Conservation (phyloP, 2,888 invertebrate genomes). For the Meloe dianella region DNA sequence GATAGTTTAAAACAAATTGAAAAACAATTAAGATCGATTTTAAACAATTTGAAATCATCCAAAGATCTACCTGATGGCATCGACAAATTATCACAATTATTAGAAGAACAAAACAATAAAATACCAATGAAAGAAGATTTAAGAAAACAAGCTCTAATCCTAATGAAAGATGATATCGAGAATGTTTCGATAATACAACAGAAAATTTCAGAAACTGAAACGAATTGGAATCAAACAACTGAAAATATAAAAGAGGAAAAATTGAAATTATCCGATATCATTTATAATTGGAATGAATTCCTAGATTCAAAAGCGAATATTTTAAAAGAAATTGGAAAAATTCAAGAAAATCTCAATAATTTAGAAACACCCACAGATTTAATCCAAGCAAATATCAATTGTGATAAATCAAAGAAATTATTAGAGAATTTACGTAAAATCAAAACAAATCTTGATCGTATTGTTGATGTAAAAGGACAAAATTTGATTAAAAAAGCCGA, state of each 20-base stretch:
- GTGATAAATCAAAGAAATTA: constrained; percentile 78
- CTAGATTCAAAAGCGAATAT: constrained; percentile 75
- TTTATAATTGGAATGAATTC: constrained; percentile 76
- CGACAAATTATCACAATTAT: constrained; percentile 62
- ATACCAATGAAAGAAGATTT: constrained; percentile 72
- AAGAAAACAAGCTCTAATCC: constrained; percentile 77
- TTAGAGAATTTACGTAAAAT: constrained; percentile 77
- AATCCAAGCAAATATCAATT: constrained; percentile 71
- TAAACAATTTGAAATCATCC: constrained; percentile 61
- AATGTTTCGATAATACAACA: constrained; percentile 83
- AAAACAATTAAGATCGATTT: constrained; percentile 64
- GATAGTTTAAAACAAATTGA: constrained; percentile 69
- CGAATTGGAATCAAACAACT: constrained; percentile 80
- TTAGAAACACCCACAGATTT: constrained; percentile 75
- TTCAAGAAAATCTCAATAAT: constrained; percentile 69
- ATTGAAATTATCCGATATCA: constrained; percentile 74
- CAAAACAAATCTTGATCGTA: constrained; percentile 75
- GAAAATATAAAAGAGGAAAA: constrained; percentile 77
- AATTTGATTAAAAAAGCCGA: constrained; percentile 74
- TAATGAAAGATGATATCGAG: constrained; percentile 82
- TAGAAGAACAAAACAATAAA: constrained; percentile 65
- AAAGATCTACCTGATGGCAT: constrained; percentile 61
- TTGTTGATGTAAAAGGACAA: constrained; percentile 76
- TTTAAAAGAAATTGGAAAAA: constrained; percentile 72
- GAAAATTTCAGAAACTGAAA: constrained; percentile 76